Base-by-base conservation (phyloP, 2,113 vertebrate species). In the Pycnonotus jocosus region DNA sequence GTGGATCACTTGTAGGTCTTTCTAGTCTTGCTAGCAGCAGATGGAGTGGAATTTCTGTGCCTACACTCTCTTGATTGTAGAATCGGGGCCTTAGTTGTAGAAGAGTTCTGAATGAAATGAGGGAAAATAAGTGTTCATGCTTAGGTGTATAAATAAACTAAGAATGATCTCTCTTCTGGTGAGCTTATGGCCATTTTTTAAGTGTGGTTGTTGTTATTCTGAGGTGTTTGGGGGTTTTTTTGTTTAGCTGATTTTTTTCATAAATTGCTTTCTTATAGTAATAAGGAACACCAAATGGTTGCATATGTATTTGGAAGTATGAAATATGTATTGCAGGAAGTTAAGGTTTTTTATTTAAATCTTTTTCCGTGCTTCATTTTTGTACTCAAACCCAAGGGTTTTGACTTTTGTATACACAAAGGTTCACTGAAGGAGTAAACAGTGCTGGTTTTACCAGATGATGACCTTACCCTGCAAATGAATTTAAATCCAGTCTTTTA, bases 71-170 rank as follows among this genome's bases (percentile, higher is more conserved):
- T 4, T 88, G 82, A 93, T 92, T 93, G 76, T 88, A 71, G 48
- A 65, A 73, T 10, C 76, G 40, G 25, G 40, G n/a, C 65, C 76
- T 95, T 94, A 62, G 79, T 85, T 94, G 18, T 92, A 31, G 81
- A 71, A 53, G 22, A 82, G 38, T 91, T 94, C 50, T 81, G 37
- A 62, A 85, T 93, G 35, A 92, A 88, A 58, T 79, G 27, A 44
- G 5, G 40, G 31, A 77, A 90, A 91, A 64, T 37, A 38, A 83
- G 51, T 95, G 58, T 84, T 86, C 16, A 27, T 77, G 61, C 28
- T 89, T 90, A 27, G 50, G 16, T 87, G 74, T 60, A 20, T 81
- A 86, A 82, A 94, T 96, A 92, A 95, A 95, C 65, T 30, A 40
- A 86, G 68, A 83, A 58, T 81, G 7, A 18, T 77, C 35, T 57